These are phyloP conservation scores for Spinus pinus DNA, from an alignment of 2,797 vertebrate genomes.

Conservation along the genomic window DNA sequence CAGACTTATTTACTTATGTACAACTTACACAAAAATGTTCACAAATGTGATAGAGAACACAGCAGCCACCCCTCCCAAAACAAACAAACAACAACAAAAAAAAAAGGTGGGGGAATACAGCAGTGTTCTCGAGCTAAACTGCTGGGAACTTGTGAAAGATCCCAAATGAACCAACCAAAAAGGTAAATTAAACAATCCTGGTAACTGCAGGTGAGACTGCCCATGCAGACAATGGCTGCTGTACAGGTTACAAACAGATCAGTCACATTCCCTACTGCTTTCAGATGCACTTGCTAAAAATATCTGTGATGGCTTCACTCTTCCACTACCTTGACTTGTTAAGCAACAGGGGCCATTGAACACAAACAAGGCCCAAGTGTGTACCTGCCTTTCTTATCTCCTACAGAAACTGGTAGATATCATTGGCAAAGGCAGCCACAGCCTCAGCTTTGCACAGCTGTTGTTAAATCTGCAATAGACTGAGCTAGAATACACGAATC, in stretches of 20 bases:
- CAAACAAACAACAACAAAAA: not conserved
- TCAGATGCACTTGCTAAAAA: not conserved
- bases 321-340: not conserved
- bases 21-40: not conserved
- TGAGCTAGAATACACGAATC: not conserved
- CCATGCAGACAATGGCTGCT: not conserved
- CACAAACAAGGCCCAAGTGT: not conserved
- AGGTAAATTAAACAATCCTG: not conserved
- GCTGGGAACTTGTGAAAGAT: not conserved
- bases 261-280: not conserved
- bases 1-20: not conserved
- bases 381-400: not conserved
- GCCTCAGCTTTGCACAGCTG: not conserved
- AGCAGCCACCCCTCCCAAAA: not conserved
- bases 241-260: not conserved
- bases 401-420: not conserved
- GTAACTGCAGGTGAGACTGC: not conserved
- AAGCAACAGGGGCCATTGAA: not conserved
- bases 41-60: not conserved
- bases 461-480: not conserved
- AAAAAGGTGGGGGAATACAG: not conserved
- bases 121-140: accelerated
- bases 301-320: not conserved
- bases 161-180: not conserved
- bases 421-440: not conserved